These are phyloP conservation scores for Azemiops feae DNA, from an alignment of 2,113 vertebrate species.

Conservation along the genomic window DNA sequence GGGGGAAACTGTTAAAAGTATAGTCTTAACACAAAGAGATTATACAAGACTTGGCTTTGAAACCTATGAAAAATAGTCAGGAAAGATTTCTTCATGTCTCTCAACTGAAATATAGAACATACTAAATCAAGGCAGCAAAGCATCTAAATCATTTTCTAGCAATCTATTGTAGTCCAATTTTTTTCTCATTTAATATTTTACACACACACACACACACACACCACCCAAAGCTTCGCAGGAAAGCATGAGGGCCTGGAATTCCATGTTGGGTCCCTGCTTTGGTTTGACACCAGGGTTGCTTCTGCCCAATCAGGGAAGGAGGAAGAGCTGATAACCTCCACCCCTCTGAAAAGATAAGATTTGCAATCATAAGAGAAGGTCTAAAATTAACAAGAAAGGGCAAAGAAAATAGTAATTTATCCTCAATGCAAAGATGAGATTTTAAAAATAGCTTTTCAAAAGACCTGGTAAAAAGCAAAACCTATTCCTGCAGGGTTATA, in stretches of 20 bases:
- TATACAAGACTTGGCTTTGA: neutral
- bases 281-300: neutral
- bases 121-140: neutral
- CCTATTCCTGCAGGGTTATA: neutral
- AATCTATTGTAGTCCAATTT: neutral
- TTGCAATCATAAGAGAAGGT: neutral
- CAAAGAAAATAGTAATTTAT: neutral
- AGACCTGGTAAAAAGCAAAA: neutral
- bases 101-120: neutral
- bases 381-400: neutral
- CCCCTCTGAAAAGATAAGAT: neutral
- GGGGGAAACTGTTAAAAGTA: neutral
- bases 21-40: neutral
- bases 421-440: neutral
- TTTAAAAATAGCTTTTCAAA: neutral
- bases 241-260: neutral
- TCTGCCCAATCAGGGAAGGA: neutral
- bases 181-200: neutral
- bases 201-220: neutral
- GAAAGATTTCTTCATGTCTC: neutral
- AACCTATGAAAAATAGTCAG: neutral
- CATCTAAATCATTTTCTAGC: neutral
- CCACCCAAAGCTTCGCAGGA: neutral
- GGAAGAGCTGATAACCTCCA: neutral
- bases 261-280: neutral